phyloP scores from a whole-genome alignment of 2,888 invertebrate genomes.

The Nymphalis urticae region DNA sequence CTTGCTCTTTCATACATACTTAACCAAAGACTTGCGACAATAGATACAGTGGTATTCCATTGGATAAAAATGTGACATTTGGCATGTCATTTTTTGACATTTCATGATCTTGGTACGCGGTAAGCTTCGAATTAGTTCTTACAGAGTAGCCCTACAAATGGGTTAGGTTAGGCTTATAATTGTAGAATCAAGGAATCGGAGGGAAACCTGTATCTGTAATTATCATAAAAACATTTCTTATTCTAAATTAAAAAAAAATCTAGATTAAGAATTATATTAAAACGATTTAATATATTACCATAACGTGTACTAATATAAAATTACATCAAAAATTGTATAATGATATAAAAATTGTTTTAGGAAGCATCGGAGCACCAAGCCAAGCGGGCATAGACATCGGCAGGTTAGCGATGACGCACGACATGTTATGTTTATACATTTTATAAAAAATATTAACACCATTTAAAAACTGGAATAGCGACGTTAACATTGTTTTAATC shows the following conservation, averaged over 20 bases:
- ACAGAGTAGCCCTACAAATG: neutral
- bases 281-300: neutral
- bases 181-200: neutral
- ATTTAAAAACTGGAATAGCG: slow-evolving; percentile 11
- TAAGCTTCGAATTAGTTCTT: neutral
- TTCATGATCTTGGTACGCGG: too few species aligned
- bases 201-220: neutral
- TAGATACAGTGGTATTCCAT: too few species aligned
- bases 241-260: too few species aligned
- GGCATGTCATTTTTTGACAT: too few species aligned
- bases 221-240: neutral
- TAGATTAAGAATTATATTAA: too few species aligned
- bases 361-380: slow-evolving; percentile 54
- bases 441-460: slow-evolving; percentile 12
- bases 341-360: slow-evolving; percentile 50
- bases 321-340: neutral
- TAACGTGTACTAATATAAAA: neutral
- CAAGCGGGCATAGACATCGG: slow-evolving; percentile 64
- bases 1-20: too few species aligned
- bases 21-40: too few species aligned
- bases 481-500: neutral
- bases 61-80: too few species aligned
- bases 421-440: slow-evolving; percentile 7
- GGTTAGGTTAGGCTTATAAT: neutral
- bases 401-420: slow-evolving; percentile 53